A percentile compares a stretch with the other conserved stretches of the same genome.
phyloP scores from a whole-genome alignment of 2,888 invertebrate genomes.

The Sycophila texana region DNA sequence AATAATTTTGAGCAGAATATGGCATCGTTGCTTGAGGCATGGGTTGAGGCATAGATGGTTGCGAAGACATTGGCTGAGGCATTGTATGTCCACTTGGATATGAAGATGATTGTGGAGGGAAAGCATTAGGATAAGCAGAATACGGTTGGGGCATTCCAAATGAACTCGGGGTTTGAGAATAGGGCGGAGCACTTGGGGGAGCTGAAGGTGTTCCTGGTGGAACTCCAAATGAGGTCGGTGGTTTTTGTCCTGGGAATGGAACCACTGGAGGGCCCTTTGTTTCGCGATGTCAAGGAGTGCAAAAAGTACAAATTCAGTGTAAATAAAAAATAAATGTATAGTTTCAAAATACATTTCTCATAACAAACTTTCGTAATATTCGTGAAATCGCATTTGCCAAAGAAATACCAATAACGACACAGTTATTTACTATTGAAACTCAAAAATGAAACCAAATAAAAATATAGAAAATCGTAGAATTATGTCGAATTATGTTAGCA shows the following conservation, averaged over 20 bases:
- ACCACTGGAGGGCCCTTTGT: constrained; percentile 69
- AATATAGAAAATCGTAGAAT: not conserved
- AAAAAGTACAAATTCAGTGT: constrained; percentile 22
- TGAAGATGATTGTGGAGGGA: constrained; percentile 53
- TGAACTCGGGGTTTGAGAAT: constrained; percentile 62
- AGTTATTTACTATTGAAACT: not conserved
- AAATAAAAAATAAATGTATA: constrained; percentile 36
- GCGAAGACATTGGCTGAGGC: constrained; percentile 6
- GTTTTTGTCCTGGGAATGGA: constrained; percentile 67
- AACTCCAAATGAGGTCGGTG: constrained; percentile 71
- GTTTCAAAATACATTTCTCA: constrained; percentile 7
- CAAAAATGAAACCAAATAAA: constrained; percentile 14
- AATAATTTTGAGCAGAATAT: constrained; percentile 51
- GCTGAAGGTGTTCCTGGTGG: constrained; percentile 72
- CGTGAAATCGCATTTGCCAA: not conserved
- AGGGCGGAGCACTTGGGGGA: constrained; percentile 65
- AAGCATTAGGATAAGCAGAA: constrained; percentile 59
- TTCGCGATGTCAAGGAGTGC: constrained; percentile 48
- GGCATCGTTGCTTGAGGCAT: constrained; percentile 49
- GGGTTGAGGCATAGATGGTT: constrained; percentile 19
- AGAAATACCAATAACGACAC: not conserved
- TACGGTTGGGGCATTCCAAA: constrained; percentile 71
- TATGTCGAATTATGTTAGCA: not conserved
- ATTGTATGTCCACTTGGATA: constrained; percentile 53
- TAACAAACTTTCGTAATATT: constrained; percentile 2